phyloP scores from a whole-genome alignment of 2,113 vertebrate genomes.

The Lophius piscatorius region DNA sequence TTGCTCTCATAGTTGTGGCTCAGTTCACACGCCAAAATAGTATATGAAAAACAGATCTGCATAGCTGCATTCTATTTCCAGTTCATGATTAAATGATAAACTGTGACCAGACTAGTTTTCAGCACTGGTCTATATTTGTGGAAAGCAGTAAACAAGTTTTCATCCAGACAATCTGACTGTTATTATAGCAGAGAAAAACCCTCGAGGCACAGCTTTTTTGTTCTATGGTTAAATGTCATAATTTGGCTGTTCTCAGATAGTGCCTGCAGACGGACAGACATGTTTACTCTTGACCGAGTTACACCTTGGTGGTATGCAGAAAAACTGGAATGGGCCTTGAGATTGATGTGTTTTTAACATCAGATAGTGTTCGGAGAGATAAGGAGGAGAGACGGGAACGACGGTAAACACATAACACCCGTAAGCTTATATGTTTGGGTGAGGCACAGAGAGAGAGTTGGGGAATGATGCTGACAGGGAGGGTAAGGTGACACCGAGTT shows the following conservation, averaged over 20 bases:
- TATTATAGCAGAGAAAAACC: too few relatives aligned
- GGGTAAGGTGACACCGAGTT: slow-evolving; percentile 13
- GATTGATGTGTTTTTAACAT: slow-evolving; percentile 15
- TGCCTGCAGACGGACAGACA: slow-evolving; percentile 10
- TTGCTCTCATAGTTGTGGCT: too few relatives aligned
- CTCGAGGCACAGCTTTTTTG: not conserved
- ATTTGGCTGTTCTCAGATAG: not conserved
- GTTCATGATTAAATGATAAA: not conserved
- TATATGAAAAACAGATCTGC: too few relatives aligned
- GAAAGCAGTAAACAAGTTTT: not conserved
- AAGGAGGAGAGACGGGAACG: not conserved
- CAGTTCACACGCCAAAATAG: too few relatives aligned
- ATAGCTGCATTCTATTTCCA: too few relatives aligned
- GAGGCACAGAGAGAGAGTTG: not conserved
- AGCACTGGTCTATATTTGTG: not conserved
- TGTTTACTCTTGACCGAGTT: slow-evolving; percentile 33
- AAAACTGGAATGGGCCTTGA: slow-evolving; percentile 43
- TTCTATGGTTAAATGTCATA: not conserved
- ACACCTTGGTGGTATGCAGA: slow-evolving; percentile 44
- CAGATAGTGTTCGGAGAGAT: slow-evolving; percentile 13
- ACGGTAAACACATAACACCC: slow-evolving; percentile 38
- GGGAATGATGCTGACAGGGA: slow-evolving; percentile 11
- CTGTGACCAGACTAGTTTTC: not conserved
- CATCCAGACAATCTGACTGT: not conserved
- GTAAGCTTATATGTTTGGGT: not conserved